phyloP scores from a whole-genome alignment of 2,888 invertebrate genomes.

The Tenthredo livida region DNA sequence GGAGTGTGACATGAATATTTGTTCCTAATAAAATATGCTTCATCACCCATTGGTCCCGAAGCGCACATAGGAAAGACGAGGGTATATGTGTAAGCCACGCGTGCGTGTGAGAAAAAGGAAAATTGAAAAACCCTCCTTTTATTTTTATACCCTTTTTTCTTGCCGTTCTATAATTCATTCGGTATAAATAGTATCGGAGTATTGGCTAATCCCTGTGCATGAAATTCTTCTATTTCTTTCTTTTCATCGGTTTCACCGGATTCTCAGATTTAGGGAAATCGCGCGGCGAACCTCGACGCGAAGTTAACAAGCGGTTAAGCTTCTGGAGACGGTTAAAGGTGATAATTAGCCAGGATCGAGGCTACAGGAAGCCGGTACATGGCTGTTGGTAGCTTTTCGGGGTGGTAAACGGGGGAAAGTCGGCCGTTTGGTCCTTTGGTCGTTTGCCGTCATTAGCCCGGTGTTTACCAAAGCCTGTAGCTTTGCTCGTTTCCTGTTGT shows the following conservation, averaged over 20 bases:
- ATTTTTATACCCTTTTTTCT: too few species aligned
- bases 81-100: neutral
- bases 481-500: conserved; percentile 46
- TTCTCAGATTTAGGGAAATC: neutral
- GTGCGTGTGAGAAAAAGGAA: neutral
- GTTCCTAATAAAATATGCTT: conserved; percentile 78
- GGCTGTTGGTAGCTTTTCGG: conserved; percentile 34
- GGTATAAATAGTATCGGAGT: neutral
- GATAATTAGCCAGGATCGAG: conserved; percentile 47
- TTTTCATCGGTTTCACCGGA: neutral
- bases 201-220: neutral
- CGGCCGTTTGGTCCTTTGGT: conserved; percentile 43
- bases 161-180: neutral
- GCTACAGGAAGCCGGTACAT: conserved; percentile 43
- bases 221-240: too few species aligned
- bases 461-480: conserved; percentile 45
- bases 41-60: conserved; percentile 48
- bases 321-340: conserved; percentile 49
- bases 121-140: neutral
- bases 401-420: neutral
- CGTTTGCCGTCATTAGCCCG: conserved; percentile 51
- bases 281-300: conserved; percentile 24
- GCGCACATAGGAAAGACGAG: neutral
- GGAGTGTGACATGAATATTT: conserved; percentile 78
- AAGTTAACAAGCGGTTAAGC: conserved; percentile 49